These are phyloP conservation scores for Echinops telfairi DNA, from an alignment of 2,113 vertebrate species.

Conservation along the genomic window DNA sequence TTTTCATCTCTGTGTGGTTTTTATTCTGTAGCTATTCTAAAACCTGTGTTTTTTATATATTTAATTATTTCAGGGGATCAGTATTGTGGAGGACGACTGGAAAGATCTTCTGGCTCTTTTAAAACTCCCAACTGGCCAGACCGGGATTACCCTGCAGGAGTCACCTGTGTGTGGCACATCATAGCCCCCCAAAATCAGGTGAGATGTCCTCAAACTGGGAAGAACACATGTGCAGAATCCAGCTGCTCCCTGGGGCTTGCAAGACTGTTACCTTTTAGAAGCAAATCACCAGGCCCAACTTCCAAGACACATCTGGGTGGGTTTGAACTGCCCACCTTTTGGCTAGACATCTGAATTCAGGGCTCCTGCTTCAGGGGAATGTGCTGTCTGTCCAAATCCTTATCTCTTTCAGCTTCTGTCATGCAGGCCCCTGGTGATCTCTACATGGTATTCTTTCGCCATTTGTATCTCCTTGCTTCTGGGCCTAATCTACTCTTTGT, in stretches of 20 bases:
- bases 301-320: not conserved
- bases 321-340: not conserved
- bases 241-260: not conserved
- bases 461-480: not conserved
- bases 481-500: not conserved
- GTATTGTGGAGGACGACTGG: constrained; percentile 96
- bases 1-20: not conserved
- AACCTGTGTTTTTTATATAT: constrained; percentile 14
- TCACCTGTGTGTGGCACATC: constrained; percentile 98
- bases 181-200: constrained; percentile 97
- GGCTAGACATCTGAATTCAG: not conserved
- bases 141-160: constrained; percentile 96
- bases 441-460: not conserved
- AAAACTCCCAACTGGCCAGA: constrained; percentile 99
- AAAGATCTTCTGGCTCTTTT: constrained; percentile 93
- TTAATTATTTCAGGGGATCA: constrained; percentile 92
- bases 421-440: not conserved
- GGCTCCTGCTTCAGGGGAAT: not conserved
- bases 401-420: not conserved
- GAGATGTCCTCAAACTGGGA: constrained; percentile 50
- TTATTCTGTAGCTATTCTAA: not conserved
- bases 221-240: not conserved
- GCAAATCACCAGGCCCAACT: not conserved
- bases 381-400: not conserved
- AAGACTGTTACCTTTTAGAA: not conserved